Conservation (phyloP, 2,113 vertebrate species). For the Rhombomys opimus region DNA sequence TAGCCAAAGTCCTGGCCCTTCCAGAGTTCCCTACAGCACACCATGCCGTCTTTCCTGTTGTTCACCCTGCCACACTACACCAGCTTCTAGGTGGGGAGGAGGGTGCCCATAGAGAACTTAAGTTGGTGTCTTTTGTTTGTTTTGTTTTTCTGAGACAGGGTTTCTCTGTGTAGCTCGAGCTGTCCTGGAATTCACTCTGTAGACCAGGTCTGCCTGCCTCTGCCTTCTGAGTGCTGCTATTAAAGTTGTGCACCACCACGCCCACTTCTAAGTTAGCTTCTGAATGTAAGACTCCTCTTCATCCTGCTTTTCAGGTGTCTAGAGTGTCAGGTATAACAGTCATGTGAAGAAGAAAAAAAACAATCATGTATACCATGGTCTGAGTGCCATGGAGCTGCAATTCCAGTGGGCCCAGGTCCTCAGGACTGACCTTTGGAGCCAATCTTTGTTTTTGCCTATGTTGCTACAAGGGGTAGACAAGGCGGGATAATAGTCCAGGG, state of each 20-base stretch:
- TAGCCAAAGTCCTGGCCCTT: neutral
- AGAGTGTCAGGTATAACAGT: neutral
- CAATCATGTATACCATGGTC: neutral
- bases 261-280: neutral
- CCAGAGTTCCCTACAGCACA: neutral
- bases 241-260: neutral
- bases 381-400: neutral
- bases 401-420: neutral
- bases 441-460: neutral
- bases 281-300: neutral
- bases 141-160: neutral
- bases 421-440: neutral
- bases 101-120: too few species aligned
- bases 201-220: neutral
- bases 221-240: neutral
- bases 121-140: neutral
- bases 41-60: neutral
- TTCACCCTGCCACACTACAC: neutral
- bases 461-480: neutral
- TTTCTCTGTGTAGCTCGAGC: neutral
- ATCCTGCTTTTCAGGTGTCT: neutral
- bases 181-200: neutral
- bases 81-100: fast-evolving
- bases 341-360: too few species aligned
- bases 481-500: neutral